Conservation (phyloP, 2,888 invertebrate genomes). For the Entomobrya multifasciata region DNA sequence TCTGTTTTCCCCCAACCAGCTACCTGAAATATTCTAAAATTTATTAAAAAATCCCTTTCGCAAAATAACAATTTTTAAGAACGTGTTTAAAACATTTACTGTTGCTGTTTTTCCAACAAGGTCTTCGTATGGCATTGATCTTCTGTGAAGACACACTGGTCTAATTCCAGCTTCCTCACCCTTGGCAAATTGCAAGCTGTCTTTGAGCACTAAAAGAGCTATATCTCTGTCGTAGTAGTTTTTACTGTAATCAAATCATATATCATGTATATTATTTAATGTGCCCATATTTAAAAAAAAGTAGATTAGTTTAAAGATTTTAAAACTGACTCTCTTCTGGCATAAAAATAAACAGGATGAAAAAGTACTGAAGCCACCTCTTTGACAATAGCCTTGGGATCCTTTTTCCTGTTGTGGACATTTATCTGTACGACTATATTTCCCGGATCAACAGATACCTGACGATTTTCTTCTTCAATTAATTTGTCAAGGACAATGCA, state of each 20-base stretch:
- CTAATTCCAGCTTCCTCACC: not conserved
- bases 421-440: not conserved
- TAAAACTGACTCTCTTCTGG: not conserved
- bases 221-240: not conserved
- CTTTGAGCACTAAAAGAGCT: conserved; percentile 37
- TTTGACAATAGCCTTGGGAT: not conserved
- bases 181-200: not conserved
- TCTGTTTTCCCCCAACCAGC: not conserved
- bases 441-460: not conserved
- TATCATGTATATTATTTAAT: not conserved
- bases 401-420: not conserved
- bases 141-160: conserved; percentile 37
- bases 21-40: too few relatives aligned
- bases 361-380: not conserved
- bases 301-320: not conserved
- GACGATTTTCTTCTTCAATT: not conserved
- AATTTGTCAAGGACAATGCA: not conserved
- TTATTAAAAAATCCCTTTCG: too few relatives aligned
- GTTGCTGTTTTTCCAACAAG: conserved; percentile 34
- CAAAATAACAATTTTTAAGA: too few relatives aligned
- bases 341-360: not conserved
- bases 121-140: not conserved
- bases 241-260: not conserved
- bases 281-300: not conserved
- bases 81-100: too few relatives aligned